Base-by-base conservation (phyloP, 2,888 invertebrate species). In the Yponomeuta sedellus region DNA sequence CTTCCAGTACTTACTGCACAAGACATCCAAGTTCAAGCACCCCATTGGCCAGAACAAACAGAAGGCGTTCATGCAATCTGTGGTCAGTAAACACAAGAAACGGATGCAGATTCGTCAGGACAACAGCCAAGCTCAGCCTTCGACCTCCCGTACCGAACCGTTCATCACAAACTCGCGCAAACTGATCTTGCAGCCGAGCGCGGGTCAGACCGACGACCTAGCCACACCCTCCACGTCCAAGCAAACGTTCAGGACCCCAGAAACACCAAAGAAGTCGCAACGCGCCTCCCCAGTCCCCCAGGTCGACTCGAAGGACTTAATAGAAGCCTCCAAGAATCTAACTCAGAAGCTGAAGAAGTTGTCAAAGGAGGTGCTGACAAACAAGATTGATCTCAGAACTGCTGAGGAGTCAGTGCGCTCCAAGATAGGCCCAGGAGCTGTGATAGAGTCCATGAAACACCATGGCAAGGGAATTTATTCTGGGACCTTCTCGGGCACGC, bases 401-500 rank as follows among this genome's bases (percentile, higher is more conserved):
- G 77, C 86, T 0, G 92, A 92, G 70, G 92, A 93, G 71, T 75
- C 89, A 0, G 83, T 92, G 57, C 88, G 92, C 64, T 76, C 86
- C 22, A 90, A 88, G 70, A 83, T 86, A 65, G 88, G 88, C 66
- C 88, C 89, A 16, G 96, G 97, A 52, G 97, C 97, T 75, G 96
- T 97, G 77, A 97, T 97, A 80, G 96, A 97, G 81, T 96, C 96
- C 75, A 96, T 97, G 97, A 95, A 96, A 83, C 97, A 98, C 81
- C 97, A 98, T 77, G 97, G 98, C 71, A 97, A 97, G 84, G 98
- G 98, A 74, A 97, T 98, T 70, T 98, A 98, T 88, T 98, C 98
- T 16, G 98, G 98, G 71, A 98, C 98, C 69, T 98, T 98, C 86
- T 98, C 97, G 79, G 98, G 98, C 66, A 98, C 98, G 20, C 85